A percentile compares a stretch with the other conserved stretches of the same genome.
Conservation (phyloP, 2,888 invertebrate genomes). For the Orchestes rusci region DNA sequence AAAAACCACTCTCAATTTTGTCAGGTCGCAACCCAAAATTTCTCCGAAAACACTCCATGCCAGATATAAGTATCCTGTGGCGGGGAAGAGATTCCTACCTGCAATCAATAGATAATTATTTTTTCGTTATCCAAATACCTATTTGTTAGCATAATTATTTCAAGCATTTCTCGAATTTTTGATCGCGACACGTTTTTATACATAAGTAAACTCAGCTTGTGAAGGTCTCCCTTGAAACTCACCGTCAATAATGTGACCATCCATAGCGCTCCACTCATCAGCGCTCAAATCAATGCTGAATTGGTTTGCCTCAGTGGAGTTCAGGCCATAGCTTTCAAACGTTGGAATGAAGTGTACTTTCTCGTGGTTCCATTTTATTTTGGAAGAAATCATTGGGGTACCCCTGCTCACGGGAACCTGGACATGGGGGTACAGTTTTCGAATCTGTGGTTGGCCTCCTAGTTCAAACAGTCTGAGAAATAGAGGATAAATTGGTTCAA, state of each 20-base stretch:
- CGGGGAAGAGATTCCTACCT: slow-evolving; percentile 47
- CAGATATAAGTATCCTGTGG: slow-evolving; percentile 46
- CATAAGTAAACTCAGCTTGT: too few relatives aligned
- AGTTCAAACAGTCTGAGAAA: slow-evolving; percentile 61
- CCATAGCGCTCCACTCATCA: slow-evolving; percentile 63
- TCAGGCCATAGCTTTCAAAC: not conserved
- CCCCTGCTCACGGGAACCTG: slow-evolving; percentile 73
- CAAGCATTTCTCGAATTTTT: too few relatives aligned
- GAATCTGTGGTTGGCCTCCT: slow-evolving; percentile 68
- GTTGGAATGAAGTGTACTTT: slow-evolving; percentile 62
- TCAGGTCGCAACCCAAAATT: slow-evolving; percentile 37
- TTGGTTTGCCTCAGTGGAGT: not conserved
- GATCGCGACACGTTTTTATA: too few relatives aligned
- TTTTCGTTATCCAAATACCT: too few relatives aligned
- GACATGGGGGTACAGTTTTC: slow-evolving; percentile 68
- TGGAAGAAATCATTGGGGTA: slow-evolving; percentile 50
- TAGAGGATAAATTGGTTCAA: too few relatives aligned
- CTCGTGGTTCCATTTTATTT: slow-evolving; percentile 84
- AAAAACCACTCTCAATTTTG: slow-evolving; percentile 46
- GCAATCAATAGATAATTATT: slow-evolving; percentile 1
- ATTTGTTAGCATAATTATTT: too few relatives aligned
- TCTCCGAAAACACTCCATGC: slow-evolving; percentile 50
- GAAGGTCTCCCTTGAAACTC: too few relatives aligned
- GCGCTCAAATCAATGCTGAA: slow-evolving; percentile 1
- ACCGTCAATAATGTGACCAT: slow-evolving; percentile 74